Evolutionary conservation across 2,797 vertebrate genomes (phyloP).

Genomic region (Tarsius wallacei): DNA sequence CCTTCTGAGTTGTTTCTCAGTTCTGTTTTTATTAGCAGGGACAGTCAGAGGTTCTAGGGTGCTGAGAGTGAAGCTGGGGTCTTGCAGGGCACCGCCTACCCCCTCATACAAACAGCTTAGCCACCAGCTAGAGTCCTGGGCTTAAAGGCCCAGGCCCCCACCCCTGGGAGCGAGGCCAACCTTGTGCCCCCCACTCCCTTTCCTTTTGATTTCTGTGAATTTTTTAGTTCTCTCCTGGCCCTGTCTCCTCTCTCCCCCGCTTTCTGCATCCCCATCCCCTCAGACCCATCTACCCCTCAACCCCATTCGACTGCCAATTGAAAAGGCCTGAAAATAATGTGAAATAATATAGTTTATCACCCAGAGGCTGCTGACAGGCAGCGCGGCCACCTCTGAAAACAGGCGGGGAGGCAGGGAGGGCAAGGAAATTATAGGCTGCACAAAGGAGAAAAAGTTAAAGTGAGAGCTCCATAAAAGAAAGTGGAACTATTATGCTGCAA

Average conservation of each 20-base stretch:
- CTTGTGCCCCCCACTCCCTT: neutral
- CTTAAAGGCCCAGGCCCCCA: constrained; percentile 25
- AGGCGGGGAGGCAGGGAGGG: constrained; percentile 89
- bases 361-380: constrained; percentile 92
- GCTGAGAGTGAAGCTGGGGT: neutral
- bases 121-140: neutral
- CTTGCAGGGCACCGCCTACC: neutral
- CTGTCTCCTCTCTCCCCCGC: constrained; percentile 55
- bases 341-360: constrained; percentile 93
- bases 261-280: constrained; percentile 80
- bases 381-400: constrained; percentile 91
- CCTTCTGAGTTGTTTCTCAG: neutral
- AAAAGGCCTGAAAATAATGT: constrained; percentile 92
- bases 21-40: constrained; percentile 45
- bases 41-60: constrained; percentile 2
- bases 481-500: constrained; percentile 97
- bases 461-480: constrained; percentile 97
- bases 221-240: constrained; percentile 70
- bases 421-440: constrained; percentile 97
- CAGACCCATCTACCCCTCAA: constrained; percentile 85
- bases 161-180: neutral
- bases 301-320: constrained; percentile 89
- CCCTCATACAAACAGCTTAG: neutral
- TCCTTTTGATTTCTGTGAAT: constrained; percentile 47
- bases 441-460: constrained; percentile 96